phyloP scores from a whole-genome alignment of 64 coral and sea anemone species.

The Montipora foliosa region DNA sequence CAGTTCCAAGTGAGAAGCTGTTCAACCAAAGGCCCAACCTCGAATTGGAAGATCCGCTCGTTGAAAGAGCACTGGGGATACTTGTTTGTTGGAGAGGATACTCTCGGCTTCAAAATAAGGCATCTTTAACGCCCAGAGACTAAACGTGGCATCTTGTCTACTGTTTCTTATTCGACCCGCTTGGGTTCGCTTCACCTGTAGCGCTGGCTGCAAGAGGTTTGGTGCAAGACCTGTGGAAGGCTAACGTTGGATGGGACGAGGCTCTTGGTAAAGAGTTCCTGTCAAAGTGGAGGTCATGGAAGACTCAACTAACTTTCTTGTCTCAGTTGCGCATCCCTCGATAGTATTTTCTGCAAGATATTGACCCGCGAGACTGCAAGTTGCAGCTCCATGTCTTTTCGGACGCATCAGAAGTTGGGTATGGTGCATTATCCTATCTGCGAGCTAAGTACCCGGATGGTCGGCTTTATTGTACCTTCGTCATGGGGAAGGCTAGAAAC shows the following conservation, averaged over 20 bases:
- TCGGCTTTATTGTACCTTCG: too few relatives aligned
- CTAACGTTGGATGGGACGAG: not conserved
- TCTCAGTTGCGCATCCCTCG: too few relatives aligned
- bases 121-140: slow-evolving; percentile 12
- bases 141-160: slow-evolving; percentile 35
- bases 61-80: slow-evolving; percentile 51
- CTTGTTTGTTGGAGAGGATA: slow-evolving; percentile 11
- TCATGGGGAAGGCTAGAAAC: too few relatives aligned
- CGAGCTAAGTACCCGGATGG: too few relatives aligned
- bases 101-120: slow-evolving; percentile 1
- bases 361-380: too few relatives aligned
- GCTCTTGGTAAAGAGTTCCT: too few relatives aligned
- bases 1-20: not conserved
- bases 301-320: too few relatives aligned
- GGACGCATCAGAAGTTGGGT: too few relatives aligned
- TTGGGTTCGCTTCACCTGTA: not conserved
- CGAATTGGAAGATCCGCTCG: slow-evolving; percentile 27
- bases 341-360: too few relatives aligned
- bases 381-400: too few relatives aligned
- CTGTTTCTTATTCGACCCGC: slow-evolving; percentile 32
- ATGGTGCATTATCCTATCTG: too few relatives aligned
- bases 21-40: slow-evolving; percentile 2
- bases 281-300: too few relatives aligned
- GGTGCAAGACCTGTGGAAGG: slow-evolving; percentile 47
- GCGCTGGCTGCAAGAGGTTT: not conserved